Conservation (phyloP, 2,113 vertebrate genomes). For the Penelope pileata region DNA sequence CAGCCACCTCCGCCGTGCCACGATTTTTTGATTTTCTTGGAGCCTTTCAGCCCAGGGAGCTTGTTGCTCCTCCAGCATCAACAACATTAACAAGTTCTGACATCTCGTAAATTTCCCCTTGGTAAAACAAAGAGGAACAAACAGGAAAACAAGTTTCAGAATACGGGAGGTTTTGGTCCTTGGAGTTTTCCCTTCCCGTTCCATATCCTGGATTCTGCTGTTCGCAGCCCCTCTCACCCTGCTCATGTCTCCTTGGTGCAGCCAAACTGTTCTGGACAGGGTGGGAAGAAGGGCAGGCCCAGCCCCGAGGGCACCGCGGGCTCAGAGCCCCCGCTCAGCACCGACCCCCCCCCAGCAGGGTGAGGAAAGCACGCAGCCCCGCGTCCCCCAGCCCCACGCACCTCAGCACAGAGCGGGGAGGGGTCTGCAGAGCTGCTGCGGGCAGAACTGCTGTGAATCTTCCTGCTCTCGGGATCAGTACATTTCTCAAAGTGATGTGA, state of each 20-base stretch:
- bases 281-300: neutral
- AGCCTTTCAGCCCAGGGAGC: conserved; percentile 34
- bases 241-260: neutral
- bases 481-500: neutral
- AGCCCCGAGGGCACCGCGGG: too few relatives aligned
- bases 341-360: neutral
- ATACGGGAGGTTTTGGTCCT: neutral
- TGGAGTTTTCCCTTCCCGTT: neutral
- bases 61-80: conserved; percentile 46
- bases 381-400: neutral
- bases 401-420: neutral
- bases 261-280: neutral
- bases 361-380: neutral
- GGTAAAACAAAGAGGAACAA: conserved; percentile 30
- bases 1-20: neutral
- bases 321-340: neutral
- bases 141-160: conserved; percentile 1
- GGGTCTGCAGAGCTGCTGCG: conserved; percentile 6
- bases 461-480: neutral
- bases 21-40: neutral
- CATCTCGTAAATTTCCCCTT: conserved; percentile 60
- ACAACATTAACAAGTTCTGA: conserved; percentile 62
- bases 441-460: neutral
- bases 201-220: accelerated
- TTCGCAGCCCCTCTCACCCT: neutral